Evolutionary conservation across 1,140 invertebrate species (phyloP).

Genomic region (Daktulosphaira vitifoliae): DNA sequence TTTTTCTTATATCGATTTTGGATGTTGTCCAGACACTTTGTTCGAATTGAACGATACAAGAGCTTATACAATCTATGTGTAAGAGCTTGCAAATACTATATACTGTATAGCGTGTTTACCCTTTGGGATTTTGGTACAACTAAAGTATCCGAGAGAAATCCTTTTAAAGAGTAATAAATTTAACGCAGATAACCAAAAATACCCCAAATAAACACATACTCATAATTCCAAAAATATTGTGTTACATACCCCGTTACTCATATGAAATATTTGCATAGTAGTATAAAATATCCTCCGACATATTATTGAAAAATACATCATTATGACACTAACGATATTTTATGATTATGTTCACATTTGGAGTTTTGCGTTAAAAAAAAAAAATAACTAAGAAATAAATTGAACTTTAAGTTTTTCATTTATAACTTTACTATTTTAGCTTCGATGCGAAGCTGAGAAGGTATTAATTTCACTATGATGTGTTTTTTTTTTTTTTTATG

Average conservation of each 20-base stretch:
- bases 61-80: neutral
- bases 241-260: constrained; percentile 4
- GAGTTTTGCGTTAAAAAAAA: too few relatives aligned
- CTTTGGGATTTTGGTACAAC: constrained; percentile 5
- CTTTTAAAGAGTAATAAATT: constrained; percentile 28
- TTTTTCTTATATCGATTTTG: constrained; percentile 29
- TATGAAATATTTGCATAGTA: too few relatives aligned
- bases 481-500: too few relatives aligned
- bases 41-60: constrained; percentile 1
- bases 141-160: constrained; percentile 18
- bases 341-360: too few relatives aligned
- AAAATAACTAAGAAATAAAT: too few relatives aligned
- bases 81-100: neutral
- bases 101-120: neutral
- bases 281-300: too few relatives aligned
- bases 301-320: too few relatives aligned
- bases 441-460: too few relatives aligned
- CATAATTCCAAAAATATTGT: constrained; percentile 22
- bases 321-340: too few relatives aligned
- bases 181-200: neutral
- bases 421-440: too few relatives aligned
- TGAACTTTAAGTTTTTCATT: too few relatives aligned
- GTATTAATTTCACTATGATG: too few relatives aligned
- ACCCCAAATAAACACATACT: constrained; percentile 26
- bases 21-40: constrained; percentile 17